These are phyloP conservation scores for Tuta absoluta DNA, from an alignment of 2,888 invertebrate genomes.

Conservation along the genomic window DNA sequence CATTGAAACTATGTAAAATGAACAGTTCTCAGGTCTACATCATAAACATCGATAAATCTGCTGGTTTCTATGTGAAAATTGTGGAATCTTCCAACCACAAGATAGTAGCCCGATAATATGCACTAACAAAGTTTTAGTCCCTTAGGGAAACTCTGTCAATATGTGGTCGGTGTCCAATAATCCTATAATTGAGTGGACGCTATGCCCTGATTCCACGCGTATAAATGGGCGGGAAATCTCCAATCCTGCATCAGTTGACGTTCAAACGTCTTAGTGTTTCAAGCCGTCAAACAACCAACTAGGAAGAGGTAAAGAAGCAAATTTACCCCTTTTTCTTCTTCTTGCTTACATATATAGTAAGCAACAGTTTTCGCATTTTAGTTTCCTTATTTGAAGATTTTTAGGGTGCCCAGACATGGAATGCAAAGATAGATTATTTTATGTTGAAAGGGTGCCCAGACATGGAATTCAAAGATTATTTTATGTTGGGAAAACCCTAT, in stretches of 20 bases:
- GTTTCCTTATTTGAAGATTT: too few relatives aligned
- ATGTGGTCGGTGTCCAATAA: constrained; percentile 70
- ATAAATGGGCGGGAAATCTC: constrained; percentile 62
- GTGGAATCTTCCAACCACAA: constrained; percentile 1
- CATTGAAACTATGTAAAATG: too few relatives aligned
- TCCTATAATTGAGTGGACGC: constrained; percentile 68
- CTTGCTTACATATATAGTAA: too few relatives aligned
- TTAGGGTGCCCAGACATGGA: too few relatives aligned
- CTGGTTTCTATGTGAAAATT: background rate
- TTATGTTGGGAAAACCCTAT: too few relatives aligned
- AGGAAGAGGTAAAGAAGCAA: constrained; percentile 24
- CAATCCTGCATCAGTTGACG: constrained; percentile 61
- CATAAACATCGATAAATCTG: too few relatives aligned
- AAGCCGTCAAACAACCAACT: constrained; percentile 37
- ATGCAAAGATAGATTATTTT: too few relatives aligned
- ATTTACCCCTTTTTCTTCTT: background rate
- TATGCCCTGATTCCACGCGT: constrained; percentile 47
- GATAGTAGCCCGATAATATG: constrained; percentile 48
- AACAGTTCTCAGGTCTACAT: too few relatives aligned
- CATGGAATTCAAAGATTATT: too few relatives aligned
- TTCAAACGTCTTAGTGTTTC: constrained; percentile 52
- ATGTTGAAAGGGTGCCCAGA: too few relatives aligned
- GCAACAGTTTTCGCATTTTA: too few relatives aligned
- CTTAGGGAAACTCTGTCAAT: constrained; percentile 54
- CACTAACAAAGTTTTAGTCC: constrained; percentile 72